These are phyloP conservation scores for Cyprinodon variegatus DNA, from an alignment of 2,113 vertebrate species.

Conservation along the genomic window DNA sequence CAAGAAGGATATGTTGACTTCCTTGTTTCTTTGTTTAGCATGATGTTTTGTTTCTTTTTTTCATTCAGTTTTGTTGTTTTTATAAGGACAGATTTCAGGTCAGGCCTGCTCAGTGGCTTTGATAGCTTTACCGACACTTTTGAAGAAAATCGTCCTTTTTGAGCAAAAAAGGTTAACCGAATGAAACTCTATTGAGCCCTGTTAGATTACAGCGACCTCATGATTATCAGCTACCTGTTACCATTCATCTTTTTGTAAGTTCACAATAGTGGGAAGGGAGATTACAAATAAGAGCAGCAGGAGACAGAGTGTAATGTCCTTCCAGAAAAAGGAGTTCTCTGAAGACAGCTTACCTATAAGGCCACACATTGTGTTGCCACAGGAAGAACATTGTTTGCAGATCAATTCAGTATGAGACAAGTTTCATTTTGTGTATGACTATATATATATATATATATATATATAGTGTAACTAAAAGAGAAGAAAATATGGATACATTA, in stretches of 20 bases:
- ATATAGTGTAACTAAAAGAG: too few relatives aligned
- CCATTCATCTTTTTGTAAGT: constrained; percentile 56
- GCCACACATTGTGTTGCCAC: constrained; percentile 75
- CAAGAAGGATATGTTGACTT: constrained; percentile 74
- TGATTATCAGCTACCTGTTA: constrained; percentile 55
- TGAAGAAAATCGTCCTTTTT: constrained; percentile 10
- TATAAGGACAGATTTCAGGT: constrained; percentile 34
- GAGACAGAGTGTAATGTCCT: constrained; percentile 69
- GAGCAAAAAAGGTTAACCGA: background rate
- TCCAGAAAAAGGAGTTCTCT: constrained; percentile 53
- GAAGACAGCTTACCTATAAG: constrained; percentile 60
- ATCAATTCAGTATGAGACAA: constrained; percentile 59
- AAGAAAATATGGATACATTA: too few relatives aligned
- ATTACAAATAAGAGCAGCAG: constrained; percentile 73
- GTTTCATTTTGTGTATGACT: constrained; percentile 24
- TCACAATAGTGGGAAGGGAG: constrained; percentile 69
- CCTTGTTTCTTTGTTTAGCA: constrained; percentile 74
- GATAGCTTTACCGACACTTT: background rate
- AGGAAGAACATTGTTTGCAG: constrained; percentile 77
- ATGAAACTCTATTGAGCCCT: background rate
- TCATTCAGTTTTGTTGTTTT: constrained; percentile 13
- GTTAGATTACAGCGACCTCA: constrained; percentile 41
- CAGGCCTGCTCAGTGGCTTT: constrained; percentile 39
- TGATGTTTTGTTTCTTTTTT: constrained; percentile 9
- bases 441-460: background rate